Percentiles rank a stretch among this genome's conserved stretches.
Conservation (phyloP, 2,888 invertebrate genomes). For the Plagiodera versicolora region DNA sequence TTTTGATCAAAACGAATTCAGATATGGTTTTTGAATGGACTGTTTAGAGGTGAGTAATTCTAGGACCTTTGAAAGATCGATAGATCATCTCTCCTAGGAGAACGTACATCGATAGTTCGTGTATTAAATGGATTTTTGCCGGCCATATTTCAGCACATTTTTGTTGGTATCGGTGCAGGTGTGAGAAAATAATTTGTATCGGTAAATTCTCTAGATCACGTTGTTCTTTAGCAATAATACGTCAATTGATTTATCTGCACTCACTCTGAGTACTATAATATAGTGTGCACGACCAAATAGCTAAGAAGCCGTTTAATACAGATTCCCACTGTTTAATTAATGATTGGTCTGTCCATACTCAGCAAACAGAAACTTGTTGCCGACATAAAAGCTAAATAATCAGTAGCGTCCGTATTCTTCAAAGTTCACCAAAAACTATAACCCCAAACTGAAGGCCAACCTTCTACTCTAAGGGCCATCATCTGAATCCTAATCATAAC, state of each 20-base stretch:
- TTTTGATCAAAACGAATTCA: no score
- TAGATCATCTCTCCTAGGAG: no score
- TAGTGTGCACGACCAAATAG: constrained; percentile 47
- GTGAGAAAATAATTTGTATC: constrained; percentile 40
- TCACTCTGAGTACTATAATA: constrained; percentile 41
- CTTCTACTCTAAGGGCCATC: no score
- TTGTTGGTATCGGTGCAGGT: constrained; percentile 34
- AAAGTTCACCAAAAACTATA: not conserved
- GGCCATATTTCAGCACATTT: constrained; percentile 27
- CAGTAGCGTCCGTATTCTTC: constrained; percentile 27
- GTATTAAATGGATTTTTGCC: constrained; percentile 28
- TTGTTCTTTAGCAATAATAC: constrained; percentile 46
- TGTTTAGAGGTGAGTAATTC: no score
- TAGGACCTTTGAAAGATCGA: no score
- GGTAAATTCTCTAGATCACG: constrained; percentile 38
- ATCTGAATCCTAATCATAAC: no score
- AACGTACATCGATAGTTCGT: constrained; percentile 16
- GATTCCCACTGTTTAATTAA: constrained; percentile 53
- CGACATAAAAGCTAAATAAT: constrained; percentile 15
- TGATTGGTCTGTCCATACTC: constrained; percentile 48
- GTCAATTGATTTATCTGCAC: constrained; percentile 47
- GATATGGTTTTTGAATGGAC: no score
- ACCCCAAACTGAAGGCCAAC: not conserved
- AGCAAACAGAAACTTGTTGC: constrained; percentile 50
- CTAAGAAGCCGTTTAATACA: constrained; percentile 47